Evolutionary conservation across 1,140 invertebrate species (phyloP), one percentile per base, ranked within the genome.

Genomic region (Pteromalus puparum): DNA sequence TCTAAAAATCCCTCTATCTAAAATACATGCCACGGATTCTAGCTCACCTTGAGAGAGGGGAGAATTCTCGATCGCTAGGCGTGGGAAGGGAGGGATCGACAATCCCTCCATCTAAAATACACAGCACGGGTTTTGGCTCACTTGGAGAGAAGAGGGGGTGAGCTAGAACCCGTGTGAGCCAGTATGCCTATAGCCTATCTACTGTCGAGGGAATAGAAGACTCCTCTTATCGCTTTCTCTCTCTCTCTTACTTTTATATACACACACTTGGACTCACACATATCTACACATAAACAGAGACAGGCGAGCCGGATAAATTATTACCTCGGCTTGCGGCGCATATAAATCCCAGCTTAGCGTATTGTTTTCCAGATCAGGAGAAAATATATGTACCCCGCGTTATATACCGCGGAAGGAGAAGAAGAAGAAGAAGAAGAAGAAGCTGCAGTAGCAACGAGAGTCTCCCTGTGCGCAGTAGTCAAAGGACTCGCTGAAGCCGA

Each of bases 341-440:
- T 90, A 92, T 92, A 93, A 92, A 93, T 93, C 88, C 87, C 88
- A 87, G 89, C 88, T 90, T 89, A 90, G 89, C 86, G 89, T 92
- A 93, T 93, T 93, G 91, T 92, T 92, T 93, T 91, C 91, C 91
- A 92, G 91, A 93, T 93, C 91, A 90, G 90, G 90, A 91, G 90
- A 83, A 92, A 93, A 92, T 92, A 90, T 92, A 92, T 91, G 88
- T 92, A 89, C 88, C 87, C 86, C 79, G 87, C 38, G 30, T 5
- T 42, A 42, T 34, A 81, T 30, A 38, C 68, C 34, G 48, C 73
- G 82, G 48, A 73, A n/a, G n/a, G n/a, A n/a, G n/a, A n/a, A n/a
- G n/a, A n/a, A n/a, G n/a, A n/a, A n/a, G n/a, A n/a, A n/a, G n/a
- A n/a, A n/a, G n/a, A n/a, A 61, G 61, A 12, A 34, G 76, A 48